Evolutionary conservation across 2,888 invertebrate species (phyloP).

Genomic region (Pterostichus niger): DNA sequence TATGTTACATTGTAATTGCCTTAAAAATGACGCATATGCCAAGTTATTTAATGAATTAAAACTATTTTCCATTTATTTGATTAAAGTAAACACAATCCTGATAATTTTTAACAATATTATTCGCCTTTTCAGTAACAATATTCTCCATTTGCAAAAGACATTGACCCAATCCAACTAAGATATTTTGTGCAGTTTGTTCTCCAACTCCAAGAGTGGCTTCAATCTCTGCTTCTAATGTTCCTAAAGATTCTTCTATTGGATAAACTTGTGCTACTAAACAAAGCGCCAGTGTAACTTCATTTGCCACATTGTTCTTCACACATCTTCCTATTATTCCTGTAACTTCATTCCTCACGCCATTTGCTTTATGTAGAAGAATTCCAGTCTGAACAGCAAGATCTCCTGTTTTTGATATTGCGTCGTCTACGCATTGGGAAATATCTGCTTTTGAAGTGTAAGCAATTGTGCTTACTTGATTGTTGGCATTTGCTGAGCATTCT

Average conservation of each 20-base stretch:
- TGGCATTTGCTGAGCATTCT: conserved; percentile 12
- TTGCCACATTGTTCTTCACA: conserved; percentile 18
- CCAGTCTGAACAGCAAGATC: conserved; percentile 2
- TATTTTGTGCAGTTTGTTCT: conserved; percentile 38
- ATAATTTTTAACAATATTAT: conserved; percentile 29
- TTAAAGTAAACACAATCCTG: conserved; percentile 38
- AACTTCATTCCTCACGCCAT: conserved; percentile 6
- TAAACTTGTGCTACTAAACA: conserved; percentile 44
- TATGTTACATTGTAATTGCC: no score
- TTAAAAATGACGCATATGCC: no score
- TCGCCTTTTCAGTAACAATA: not conserved
- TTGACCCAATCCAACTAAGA: not conserved
- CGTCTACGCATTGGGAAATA: conserved; percentile 9
- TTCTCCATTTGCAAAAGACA: conserved; percentile 12
- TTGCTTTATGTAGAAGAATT: conserved; percentile 17
- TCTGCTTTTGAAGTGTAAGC: conserved; percentile 24
- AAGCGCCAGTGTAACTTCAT: conserved; percentile 12
- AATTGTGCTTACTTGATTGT: conserved; percentile 2
- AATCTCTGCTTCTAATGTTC: conserved; percentile 19
- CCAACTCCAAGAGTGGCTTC: not conserved
- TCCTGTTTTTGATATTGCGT: conserved; percentile 4
- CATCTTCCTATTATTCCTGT: conserved; percentile 16
- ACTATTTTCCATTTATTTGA: not conserved
- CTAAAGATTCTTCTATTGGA: conserved; percentile 18
- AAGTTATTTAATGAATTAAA: no score